Evolutionary conservation across 2,888 invertebrate genomes (phyloP).

Genomic region (Ischnus inquisitorius): DNA sequence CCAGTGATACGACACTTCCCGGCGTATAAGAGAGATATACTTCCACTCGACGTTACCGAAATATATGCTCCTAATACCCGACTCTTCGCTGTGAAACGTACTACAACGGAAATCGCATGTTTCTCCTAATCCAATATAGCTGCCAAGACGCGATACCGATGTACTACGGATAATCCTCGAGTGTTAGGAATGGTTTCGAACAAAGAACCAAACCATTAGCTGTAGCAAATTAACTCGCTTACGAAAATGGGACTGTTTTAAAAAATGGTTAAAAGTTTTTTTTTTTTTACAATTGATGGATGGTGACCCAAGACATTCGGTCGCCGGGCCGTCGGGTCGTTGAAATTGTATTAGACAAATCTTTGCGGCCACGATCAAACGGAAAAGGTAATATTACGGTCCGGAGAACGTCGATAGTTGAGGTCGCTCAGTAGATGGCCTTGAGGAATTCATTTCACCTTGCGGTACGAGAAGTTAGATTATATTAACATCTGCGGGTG

Average conservation of each 20-base stretch:
- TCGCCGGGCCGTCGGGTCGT: neutral
- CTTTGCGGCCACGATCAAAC: constrained; percentile 48
- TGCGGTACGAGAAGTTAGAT: constrained; percentile 28
- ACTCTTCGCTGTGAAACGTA: constrained; percentile 14
- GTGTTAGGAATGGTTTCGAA: neutral
- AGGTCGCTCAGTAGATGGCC: constrained; percentile 52
- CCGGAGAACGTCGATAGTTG: constrained; percentile 31
- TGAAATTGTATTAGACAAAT: constrained; percentile 38
- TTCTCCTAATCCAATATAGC: constrained; percentile 22
- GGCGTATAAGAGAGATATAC: neutral
- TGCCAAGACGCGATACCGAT: neutral
- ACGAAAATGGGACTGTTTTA: neutral
- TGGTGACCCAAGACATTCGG: neutral
- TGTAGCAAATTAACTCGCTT: neutral
- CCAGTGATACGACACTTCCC: constrained; percentile 24
- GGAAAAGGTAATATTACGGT: constrained; percentile 30
- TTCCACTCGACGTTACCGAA: neutral
- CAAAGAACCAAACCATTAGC: neutral
- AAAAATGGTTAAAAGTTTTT: neutral
- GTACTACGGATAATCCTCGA: constrained; percentile 3
- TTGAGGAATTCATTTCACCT: constrained; percentile 54
- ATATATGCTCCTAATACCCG: constrained; percentile 44
- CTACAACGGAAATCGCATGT: constrained; percentile 18
- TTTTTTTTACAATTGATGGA: neutral
- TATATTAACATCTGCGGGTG: neutral